phyloP scores from a whole-genome alignment of 2,888 invertebrate species.

The Dicyrtomina minuta region DNA sequence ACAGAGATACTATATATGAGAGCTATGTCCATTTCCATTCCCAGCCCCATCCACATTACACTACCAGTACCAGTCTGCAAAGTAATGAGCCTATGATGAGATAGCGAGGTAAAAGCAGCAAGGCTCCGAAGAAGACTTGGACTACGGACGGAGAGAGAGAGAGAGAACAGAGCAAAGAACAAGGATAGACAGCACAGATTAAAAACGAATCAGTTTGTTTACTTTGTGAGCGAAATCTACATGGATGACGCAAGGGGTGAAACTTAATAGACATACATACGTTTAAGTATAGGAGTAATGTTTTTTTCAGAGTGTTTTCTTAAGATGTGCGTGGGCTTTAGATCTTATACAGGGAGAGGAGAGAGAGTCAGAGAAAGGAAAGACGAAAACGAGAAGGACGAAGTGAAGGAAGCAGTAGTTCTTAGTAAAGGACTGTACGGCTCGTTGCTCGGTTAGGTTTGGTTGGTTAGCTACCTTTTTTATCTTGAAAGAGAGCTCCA shows the following conservation, averaged over 20 bases:
- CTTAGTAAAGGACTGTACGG: not conserved
- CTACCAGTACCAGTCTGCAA: too few relatives aligned
- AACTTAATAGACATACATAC: not conserved
- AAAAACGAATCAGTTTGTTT: slow-evolving; percentile 33
- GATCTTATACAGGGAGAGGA: too few relatives aligned
- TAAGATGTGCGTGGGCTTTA: slow-evolving; percentile 19
- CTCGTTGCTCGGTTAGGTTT: too few relatives aligned
- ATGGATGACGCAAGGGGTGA: slow-evolving; percentile 30
- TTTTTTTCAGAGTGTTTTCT: slow-evolving; percentile 24
- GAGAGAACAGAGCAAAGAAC: slow-evolving; percentile 5
- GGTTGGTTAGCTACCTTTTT: too few relatives aligned
- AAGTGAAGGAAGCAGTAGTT: not conserved
- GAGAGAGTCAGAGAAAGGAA: not conserved
- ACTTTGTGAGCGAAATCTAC: slow-evolving; percentile 23
- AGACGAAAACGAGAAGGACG: not conserved
- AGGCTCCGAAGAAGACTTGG: not conserved
- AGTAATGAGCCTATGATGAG: not conserved
- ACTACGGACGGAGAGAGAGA: not conserved
- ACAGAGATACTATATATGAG: too few relatives aligned
- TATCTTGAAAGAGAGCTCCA: too few relatives aligned
- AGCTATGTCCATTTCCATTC: too few relatives aligned
- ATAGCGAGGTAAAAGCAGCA: not conserved
- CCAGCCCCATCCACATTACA: too few relatives aligned
- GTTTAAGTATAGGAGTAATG: slow-evolving; percentile 3
- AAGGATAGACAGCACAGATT: slow-evolving; percentile 18